Evolutionary conservation across 2,888 invertebrate species (phyloP), one percentile per base, ranked within the genome.

Genomic region (Elysia crispata): DNA sequence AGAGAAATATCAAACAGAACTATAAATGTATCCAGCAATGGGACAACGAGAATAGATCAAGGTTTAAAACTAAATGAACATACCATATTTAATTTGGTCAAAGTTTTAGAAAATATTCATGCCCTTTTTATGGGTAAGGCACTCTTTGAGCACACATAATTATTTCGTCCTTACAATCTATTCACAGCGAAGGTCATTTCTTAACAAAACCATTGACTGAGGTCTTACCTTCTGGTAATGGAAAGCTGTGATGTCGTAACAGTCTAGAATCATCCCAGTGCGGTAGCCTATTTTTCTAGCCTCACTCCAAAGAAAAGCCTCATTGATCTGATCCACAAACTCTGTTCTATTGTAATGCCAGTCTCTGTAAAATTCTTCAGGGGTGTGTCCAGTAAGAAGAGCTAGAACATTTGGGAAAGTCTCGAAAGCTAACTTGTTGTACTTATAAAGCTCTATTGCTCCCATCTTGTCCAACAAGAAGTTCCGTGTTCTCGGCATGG

Each of bases 371-470:
- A 77, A 33, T n/a, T 77, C 69, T 13, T 69, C 31, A 23, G n/a
- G n/a, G 30, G n/a, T 31, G 23, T 69, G 64, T 11, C 88, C 88
- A 5, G 86, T 86, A 25, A 87, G 76, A 11, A 87, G 64, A 11
- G 86, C 82, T 1, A 86, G 72, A 0, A 87, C 13, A 77, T 87
- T 87, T 1, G 86, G 85, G 49, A 86, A 85, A 5, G 88, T 88
- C 64, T 85, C 86, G 54, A 84, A 86, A 11, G 79, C 86, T 0
- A 87, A 82, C 81, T 87, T 88, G 76, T 84, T 88, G 50, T 85
- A 86, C 3, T 86, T 87, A 79, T 85, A 80, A 66, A 87, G 82
- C 11, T 85, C 81, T 70, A 82, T 77, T 15, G 85, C 86, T 5
- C 80, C 74, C 1, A 87, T 70, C 28, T 77, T 74, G 28, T 85